These are phyloP conservation scores for Serripes groenlandicus DNA, from an alignment of 2,888 invertebrate genomes.

Conservation along the genomic window DNA sequence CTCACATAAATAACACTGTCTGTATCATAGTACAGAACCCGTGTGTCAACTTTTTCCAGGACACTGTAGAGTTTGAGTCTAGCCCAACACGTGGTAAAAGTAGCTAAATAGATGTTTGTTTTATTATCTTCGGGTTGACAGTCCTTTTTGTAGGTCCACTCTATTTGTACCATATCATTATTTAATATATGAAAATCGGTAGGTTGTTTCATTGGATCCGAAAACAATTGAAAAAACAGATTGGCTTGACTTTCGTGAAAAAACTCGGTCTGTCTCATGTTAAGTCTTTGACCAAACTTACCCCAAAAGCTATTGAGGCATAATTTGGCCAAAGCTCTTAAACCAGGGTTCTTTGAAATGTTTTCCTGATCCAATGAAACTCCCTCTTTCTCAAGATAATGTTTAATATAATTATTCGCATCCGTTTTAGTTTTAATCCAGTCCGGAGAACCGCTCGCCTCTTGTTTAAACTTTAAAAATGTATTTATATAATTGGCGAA, in stretches of 20 bases:
- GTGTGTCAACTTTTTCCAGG: constrained; percentile 29
- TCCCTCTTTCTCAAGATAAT: constrained; percentile 42
- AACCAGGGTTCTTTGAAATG: no score
- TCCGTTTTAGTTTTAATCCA: constrained; percentile 50
- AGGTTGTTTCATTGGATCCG: no score
- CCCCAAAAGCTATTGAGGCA: constrained; percentile 55
- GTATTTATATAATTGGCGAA: constrained; percentile 80
- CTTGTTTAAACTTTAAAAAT: constrained; percentile 50
- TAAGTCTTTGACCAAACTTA: constrained; percentile 48
- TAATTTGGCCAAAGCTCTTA: no score
- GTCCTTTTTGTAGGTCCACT: constrained; percentile 42
- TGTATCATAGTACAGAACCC: constrained; percentile 64
- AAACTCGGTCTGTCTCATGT: constrained; percentile 37
- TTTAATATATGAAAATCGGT: no score
- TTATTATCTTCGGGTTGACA: constrained; percentile 45
- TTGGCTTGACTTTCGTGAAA: constrained; percentile 50
- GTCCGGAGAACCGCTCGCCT: constrained; percentile 57
- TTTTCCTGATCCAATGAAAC: constrained; percentile 34
- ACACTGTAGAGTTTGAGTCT: constrained; percentile 58
- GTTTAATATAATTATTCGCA: constrained; percentile 16
- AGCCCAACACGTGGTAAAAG: constrained; percentile 55
- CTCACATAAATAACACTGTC: constrained; percentile 84
- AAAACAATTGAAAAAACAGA: no score
- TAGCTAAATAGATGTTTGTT: constrained; percentile 52
- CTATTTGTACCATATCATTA: no score